Evolutionary conservation across 2,888 invertebrate genomes (phyloP).

Genomic region (Phlogophora meticulosa): DNA sequence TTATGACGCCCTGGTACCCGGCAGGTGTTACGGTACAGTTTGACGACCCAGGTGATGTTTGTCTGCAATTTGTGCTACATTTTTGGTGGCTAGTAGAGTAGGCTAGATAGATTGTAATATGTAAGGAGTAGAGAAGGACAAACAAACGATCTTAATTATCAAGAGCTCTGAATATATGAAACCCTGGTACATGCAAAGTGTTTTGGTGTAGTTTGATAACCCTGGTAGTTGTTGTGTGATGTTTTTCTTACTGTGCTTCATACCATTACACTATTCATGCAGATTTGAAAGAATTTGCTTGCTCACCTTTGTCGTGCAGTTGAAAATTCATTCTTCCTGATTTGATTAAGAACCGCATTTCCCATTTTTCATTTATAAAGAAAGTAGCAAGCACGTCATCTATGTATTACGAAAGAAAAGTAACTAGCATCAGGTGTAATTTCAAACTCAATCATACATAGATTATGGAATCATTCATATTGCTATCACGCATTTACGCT

Average conservation of each 20-base stretch:
- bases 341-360: slow-evolving; percentile 15
- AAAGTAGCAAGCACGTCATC: slow-evolving; percentile 32
- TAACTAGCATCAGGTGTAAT: slow-evolving; percentile 37
- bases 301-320: neutral
- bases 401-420: slow-evolving; percentile 35
- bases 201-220: slow-evolving; percentile 28
- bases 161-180: neutral
- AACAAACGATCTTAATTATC: neutral
- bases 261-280: neutral
- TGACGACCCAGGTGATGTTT: slow-evolving; percentile 31
- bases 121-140: neutral
- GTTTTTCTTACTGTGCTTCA: neutral
- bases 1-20: slow-evolving; percentile 57
- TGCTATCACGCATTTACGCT: slow-evolving; percentile 31
- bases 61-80: slow-evolving; percentile 33
- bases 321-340: slow-evolving; percentile 29
- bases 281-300: neutral
- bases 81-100: neutral
- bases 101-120: neutral
- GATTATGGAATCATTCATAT: slow-evolving; percentile 33
- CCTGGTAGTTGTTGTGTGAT: slow-evolving; percentile 2
- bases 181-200: neutral
- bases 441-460: slow-evolving; percentile 44
- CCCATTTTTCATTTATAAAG: no score
- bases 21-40: slow-evolving; percentile 49